phyloP scores from a whole-genome alignment of 2,888 invertebrate genomes.

The Globia sparganii region DNA sequence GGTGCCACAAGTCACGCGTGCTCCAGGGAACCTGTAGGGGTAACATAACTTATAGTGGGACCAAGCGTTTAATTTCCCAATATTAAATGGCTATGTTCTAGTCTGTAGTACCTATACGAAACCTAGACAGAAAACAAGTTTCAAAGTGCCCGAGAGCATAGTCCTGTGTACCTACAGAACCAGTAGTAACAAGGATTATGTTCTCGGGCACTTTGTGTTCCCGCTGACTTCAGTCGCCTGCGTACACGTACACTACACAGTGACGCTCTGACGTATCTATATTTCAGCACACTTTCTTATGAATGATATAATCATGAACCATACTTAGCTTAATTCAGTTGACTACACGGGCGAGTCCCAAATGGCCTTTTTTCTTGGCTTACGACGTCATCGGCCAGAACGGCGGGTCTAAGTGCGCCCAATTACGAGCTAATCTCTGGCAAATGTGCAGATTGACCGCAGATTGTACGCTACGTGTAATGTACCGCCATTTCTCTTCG shows the following conservation, averaged over 20 bases:
- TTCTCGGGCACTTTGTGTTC: no score
- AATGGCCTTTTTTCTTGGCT: neutral
- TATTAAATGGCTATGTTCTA: neutral
- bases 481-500: slow-evolving; percentile 14
- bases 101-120: neutral
- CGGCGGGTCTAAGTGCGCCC: slow-evolving; percentile 27
- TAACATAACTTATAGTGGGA: neutral
- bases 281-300: slow-evolving; percentile 25
- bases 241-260: neutral
- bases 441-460: slow-evolving; percentile 8
- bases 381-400: slow-evolving; percentile 31
- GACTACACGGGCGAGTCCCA: neutral
- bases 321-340: neutral
- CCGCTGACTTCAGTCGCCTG: no score
- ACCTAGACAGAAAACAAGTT: neutral
- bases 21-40: neutral
- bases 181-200: no score
- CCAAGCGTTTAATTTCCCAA: neutral
- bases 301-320: slow-evolving; percentile 5
- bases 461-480: slow-evolving; percentile 2
- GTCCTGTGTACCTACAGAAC: no score
- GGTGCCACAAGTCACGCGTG: neutral
- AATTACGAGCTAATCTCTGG: slow-evolving; percentile 33
- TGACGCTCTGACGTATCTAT: neutral
- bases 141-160: neutral